Percentiles rank a stretch among this genome's conserved stretches.
Evolutionary conservation across 2,113 vertebrate genomes (phyloP).

Genomic region (Myiagra hebetior): DNA sequence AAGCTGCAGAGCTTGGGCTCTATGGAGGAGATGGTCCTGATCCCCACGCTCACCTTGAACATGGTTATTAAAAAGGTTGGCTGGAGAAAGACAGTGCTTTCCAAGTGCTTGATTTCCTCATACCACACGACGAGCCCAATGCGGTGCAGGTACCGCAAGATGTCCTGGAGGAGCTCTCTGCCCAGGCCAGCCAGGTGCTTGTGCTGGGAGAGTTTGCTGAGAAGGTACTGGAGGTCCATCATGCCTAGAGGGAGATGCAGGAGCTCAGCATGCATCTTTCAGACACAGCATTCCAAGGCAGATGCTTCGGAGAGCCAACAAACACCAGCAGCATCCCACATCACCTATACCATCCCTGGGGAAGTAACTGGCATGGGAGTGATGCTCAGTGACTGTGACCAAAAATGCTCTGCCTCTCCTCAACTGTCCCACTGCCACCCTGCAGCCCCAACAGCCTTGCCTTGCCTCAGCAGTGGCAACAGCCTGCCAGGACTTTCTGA

Average conservation of each 20-base stretch:
- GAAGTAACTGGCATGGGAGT: background rate
- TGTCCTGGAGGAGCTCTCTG: conserved; percentile 52
- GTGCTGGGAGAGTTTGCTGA: background rate
- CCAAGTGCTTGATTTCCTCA: conserved; percentile 61
- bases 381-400: fast-evolving
- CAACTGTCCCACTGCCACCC: background rate
- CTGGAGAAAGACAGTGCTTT: conserved; percentile 58
- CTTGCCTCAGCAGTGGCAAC: background rate
- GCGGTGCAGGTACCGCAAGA: conserved; percentile 71
- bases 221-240: conserved; percentile 51
- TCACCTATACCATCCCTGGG: background rate
- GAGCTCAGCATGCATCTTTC: background rate
- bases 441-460: background rate
- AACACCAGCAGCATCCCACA: background rate
- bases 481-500: background rate
- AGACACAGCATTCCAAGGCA: background rate
- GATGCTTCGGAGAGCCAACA: background rate
- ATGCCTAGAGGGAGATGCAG: conserved; percentile 43
- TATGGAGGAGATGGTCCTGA: background rate
- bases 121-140: conserved; percentile 70
- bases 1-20: background rate
- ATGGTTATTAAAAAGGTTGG: conserved; percentile 72
- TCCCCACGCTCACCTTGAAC: conserved; percentile 59
- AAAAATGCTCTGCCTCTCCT: background rate
- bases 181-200: background rate